Percentiles rank a stretch among this genome's conserved stretches.
Conservation (phyloP, 1,140 invertebrate genomes). For the Ooceraea biroi region DNA sequence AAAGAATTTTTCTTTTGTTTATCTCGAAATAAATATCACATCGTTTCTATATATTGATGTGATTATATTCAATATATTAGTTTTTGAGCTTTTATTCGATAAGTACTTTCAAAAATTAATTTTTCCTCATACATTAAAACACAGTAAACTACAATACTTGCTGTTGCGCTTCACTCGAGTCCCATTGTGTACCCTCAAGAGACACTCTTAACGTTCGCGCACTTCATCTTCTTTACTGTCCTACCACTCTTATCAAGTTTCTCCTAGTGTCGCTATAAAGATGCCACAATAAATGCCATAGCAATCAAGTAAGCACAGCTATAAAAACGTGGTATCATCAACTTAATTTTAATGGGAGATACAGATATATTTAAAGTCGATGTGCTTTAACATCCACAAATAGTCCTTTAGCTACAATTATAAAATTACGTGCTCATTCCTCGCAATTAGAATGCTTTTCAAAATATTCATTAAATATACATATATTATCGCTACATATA, state of each 20-base stretch:
- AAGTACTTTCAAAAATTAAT: background rate
- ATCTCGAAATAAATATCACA: background rate
- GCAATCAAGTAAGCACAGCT: constrained; percentile 3
- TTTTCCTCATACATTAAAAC: background rate
- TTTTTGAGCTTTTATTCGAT: background rate
- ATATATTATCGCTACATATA: background rate
- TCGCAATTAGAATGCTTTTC: constrained; percentile 4
- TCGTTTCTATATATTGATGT: background rate
- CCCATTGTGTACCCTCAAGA: constrained; percentile 35
- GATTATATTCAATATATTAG: constrained; percentile 3
- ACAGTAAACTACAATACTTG: background rate
- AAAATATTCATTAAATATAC: no score
- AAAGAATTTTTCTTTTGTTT: background rate
- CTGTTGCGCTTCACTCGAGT: background rate
- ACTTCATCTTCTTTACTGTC: constrained; percentile 43
- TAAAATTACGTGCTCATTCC: background rate
- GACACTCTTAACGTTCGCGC: constrained; percentile 27
- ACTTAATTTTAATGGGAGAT: constrained; percentile 22
- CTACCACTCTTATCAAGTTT: constrained; percentile 35
- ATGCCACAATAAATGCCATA: constrained; percentile 30
- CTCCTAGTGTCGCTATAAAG: constrained; percentile 28
- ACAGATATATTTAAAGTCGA: constrained; percentile 20
- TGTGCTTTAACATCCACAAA: background rate
- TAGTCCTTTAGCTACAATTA: background rate
- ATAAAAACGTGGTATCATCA: constrained; percentile 8